These are phyloP conservation scores for Paragorgia papillata DNA, from an alignment of 92 coral and sea anemone genomes.

Conservation along the genomic window DNA sequence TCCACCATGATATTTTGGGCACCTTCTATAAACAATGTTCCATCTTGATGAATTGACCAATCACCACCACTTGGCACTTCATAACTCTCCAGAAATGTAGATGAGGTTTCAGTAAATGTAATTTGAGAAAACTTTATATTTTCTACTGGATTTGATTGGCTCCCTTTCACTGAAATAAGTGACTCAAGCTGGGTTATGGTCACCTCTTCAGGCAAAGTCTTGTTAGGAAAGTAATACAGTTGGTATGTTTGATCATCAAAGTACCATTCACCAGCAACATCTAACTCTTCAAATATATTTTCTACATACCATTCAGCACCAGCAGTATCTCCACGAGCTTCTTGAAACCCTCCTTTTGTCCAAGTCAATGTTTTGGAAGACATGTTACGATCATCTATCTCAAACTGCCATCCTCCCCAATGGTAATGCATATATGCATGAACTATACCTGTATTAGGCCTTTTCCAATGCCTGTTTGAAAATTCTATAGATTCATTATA, in stretches of 20 bases:
- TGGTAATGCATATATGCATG: conserved; percentile 47
- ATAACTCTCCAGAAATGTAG: conserved; percentile 42
- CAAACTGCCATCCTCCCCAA: conserved; percentile 49
- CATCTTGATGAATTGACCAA: conserved; percentile 41
- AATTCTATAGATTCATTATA: conserved; percentile 36
- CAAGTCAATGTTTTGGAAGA: conserved; percentile 14
- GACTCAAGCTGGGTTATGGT: conserved; percentile 41
- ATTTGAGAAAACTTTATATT: conserved; percentile 25
- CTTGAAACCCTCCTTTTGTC: conserved; percentile 44
- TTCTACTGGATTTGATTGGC: conserved; percentile 19
- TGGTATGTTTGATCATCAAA: conserved; percentile 43
- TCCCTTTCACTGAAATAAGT: conserved; percentile 25
- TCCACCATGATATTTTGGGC: conserved; percentile 10
- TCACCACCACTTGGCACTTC: conserved; percentile 48
- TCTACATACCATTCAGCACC: conserved; percentile 47
- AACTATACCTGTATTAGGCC: conserved; percentile 30
- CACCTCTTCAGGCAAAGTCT: conserved; percentile 39
- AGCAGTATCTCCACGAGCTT: conserved; percentile 36
- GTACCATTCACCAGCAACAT: conserved; percentile 43
- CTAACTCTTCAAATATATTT: conserved; percentile 37
- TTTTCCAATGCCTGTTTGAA: conserved; percentile 17
- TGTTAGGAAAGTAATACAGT: conserved; percentile 29
- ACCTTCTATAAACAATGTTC: conserved; percentile 44
- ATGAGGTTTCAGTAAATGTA: conserved; percentile 34
- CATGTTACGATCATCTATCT: conserved; percentile 17